Percentiles rank a stretch among this genome's conserved stretches.
Conservation (phyloP, 2,113 vertebrate species). For the Pachypanchax playfairii region DNA sequence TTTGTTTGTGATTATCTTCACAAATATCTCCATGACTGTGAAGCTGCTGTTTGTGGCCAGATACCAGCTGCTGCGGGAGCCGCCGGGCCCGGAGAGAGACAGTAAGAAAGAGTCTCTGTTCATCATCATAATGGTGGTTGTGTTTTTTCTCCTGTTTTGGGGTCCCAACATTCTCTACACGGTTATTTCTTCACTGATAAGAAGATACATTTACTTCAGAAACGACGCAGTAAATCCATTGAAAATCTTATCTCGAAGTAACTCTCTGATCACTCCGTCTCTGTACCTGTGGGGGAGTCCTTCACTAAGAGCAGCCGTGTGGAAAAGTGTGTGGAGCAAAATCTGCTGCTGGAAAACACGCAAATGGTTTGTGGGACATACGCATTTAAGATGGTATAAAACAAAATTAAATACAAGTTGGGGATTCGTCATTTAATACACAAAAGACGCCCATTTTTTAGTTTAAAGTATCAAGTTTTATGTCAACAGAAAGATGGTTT, state of each 20-base stretch:
- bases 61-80: conserved; percentile 49
- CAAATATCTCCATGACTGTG: conserved; percentile 55
- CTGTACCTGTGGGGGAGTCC: conserved; percentile 15
- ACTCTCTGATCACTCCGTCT: conserved; percentile 12
- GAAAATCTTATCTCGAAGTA: neutral
- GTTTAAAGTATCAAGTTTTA: too few species aligned
- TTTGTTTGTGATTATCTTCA: conserved; percentile 49
- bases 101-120: conserved; percentile 31
- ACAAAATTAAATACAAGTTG: too few species aligned
- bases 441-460: too few species aligned
- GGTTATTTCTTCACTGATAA: conserved; percentile 30
- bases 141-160: conserved; percentile 46
- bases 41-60: conserved; percentile 58
- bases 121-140: conserved; percentile 59
- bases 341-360: conserved; percentile 1
- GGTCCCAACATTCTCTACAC: conserved; percentile 50
- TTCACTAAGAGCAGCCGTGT: conserved; percentile 11
- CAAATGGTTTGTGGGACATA: neutral
- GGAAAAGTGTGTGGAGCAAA: conserved; percentile 12
- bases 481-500: too few species aligned
- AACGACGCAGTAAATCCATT: conserved; percentile 55
- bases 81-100: conserved; percentile 17
- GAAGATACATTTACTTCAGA: conserved; percentile 5
- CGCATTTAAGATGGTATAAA: too few species aligned
- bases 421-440: too few species aligned